Percentiles rank a stretch among this genome's conserved stretches.
phyloP scores from a whole-genome alignment of 2,113 vertebrate genomes.

The Thinocorus orbignyianus region DNA sequence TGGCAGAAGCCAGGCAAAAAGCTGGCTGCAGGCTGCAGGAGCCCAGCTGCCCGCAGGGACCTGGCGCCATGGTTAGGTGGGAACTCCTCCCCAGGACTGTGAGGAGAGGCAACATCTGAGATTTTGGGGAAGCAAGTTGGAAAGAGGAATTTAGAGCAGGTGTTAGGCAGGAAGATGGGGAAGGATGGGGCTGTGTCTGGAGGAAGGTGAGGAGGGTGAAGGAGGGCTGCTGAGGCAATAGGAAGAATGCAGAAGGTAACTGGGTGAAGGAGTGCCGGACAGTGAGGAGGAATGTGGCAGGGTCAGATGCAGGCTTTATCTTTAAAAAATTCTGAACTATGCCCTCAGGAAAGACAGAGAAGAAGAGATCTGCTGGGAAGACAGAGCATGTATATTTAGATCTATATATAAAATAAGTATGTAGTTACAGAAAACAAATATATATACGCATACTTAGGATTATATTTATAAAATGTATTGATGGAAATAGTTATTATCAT shows the following conservation, averaged over 20 bases:
- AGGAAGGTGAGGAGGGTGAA: background rate
- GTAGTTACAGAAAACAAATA: background rate
- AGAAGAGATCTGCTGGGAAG: background rate
- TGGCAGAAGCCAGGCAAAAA: background rate
- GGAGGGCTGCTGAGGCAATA: background rate
- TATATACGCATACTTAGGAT: no score
- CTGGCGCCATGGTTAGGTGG: fast-evolving
- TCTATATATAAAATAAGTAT: background rate
- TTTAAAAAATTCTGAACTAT: background rate
- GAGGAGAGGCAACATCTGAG: background rate
- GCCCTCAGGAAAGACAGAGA: background rate
- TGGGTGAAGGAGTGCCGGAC: background rate
- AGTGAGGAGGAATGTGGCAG: background rate
- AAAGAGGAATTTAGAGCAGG: background rate
- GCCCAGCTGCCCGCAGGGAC: background rate
- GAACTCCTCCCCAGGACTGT: background rate
- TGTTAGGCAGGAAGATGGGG: background rate
- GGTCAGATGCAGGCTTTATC: background rate
- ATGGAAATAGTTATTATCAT: background rate
- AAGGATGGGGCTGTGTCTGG: background rate
- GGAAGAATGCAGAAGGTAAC: background rate
- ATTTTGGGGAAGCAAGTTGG: background rate
- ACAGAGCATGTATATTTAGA: background rate
- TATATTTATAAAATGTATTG: background rate
- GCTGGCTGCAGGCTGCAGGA: background rate